These are phyloP conservation scores for Thymelicus lineola DNA, from an alignment of 2,888 invertebrate genomes.

Conservation along the genomic window DNA sequence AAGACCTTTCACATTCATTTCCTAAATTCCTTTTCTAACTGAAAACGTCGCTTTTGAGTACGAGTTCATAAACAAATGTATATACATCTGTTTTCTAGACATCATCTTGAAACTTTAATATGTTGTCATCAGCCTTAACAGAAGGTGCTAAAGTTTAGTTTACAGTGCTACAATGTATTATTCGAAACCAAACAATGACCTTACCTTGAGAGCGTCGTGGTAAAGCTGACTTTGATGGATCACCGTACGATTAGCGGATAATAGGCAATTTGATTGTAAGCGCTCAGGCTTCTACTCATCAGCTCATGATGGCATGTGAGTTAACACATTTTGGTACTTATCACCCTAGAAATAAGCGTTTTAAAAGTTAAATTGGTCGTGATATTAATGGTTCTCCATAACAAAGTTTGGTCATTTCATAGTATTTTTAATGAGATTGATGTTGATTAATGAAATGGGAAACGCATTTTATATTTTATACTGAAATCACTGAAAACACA, in stretches of 20 bases:
- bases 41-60: conserved; percentile 58
- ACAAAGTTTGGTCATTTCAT: too few species aligned
- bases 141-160: conserved; percentile 35
- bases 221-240: conserved; percentile 64
- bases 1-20: conserved; percentile 45
- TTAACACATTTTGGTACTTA: background rate
- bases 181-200: conserved; percentile 40
- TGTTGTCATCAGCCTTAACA: background rate
- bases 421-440: too few species aligned
- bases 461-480: too few species aligned
- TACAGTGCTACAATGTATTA: background rate
- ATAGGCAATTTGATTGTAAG: conserved; percentile 50
- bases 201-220: conserved; percentile 67
- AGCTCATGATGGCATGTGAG: background rate
- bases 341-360: background rate
- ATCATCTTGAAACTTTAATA: conserved; percentile 22
- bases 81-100: conserved; percentile 27
- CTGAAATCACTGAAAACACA: too few species aligned
- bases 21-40: conserved; percentile 51
- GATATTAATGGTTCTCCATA: background rate
- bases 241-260: conserved; percentile 50
- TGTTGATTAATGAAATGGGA: too few species aligned
- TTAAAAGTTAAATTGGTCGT: background rate
- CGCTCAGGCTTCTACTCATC: conserved; percentile 39
- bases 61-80: conserved; percentile 66